These are phyloP conservation scores for Aleiodes alternator DNA, from an alignment of 2,888 invertebrate species.

Conservation along the genomic window DNA sequence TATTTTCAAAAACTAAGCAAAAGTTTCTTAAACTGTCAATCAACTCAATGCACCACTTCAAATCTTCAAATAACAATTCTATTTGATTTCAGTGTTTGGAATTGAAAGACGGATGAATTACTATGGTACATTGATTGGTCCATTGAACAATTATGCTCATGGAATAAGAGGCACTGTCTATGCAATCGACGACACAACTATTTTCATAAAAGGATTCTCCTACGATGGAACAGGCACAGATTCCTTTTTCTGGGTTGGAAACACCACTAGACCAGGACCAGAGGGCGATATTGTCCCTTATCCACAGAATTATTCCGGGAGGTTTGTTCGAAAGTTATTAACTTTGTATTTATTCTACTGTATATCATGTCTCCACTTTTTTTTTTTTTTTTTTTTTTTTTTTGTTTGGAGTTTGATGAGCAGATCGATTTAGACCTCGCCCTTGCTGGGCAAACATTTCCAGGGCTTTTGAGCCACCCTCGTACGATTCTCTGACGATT, in stretches of 20 bases:
- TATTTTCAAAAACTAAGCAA: too few relatives aligned
- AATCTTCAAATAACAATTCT: too few relatives aligned
- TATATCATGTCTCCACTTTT: background rate
- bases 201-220: slow-evolving; percentile 90
- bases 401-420: slow-evolving; percentile 12
- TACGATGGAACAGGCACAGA: slow-evolving; percentile 93
- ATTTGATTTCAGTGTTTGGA: slow-evolving; percentile 61
- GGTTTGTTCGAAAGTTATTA: slow-evolving; percentile 78
- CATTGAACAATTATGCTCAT: slow-evolving; percentile 85
- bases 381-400: background rate
- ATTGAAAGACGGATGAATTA: slow-evolving; percentile 72
- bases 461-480: slow-evolving; percentile 57
- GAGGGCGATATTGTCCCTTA: slow-evolving; percentile 91
- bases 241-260: slow-evolving; percentile 94
- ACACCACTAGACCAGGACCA: slow-evolving; percentile 86
- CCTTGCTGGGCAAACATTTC: slow-evolving; percentile 51
- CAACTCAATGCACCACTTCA: too few relatives aligned
- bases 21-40: too few relatives aligned
- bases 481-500: slow-evolving; percentile 53
- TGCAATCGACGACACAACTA: slow-evolving; percentile 91
- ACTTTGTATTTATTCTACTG: slow-evolving; percentile 39
- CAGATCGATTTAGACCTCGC: slow-evolving; percentile 40
- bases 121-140: slow-evolving; percentile 87
- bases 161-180: slow-evolving; percentile 89
- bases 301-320: slow-evolving; percentile 88